A percentile compares a stretch with the other conserved stretches of the same genome.
These are phyloP conservation scores for Piscicola geometra DNA, from an alignment of 2,888 invertebrate genomes.

Conservation along the genomic window DNA sequence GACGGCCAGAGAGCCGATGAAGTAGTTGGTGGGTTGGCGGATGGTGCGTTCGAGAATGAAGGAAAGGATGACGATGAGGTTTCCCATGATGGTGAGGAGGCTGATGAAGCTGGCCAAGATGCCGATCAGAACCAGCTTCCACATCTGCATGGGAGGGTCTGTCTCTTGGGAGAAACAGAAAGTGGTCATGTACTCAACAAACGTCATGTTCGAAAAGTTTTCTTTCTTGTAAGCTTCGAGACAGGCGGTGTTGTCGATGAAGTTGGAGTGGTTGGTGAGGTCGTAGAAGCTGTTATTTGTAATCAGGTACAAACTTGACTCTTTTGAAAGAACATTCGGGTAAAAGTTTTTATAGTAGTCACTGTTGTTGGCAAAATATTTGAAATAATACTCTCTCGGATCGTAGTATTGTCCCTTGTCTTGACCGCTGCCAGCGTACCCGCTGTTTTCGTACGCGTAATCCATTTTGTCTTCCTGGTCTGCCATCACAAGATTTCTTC, in stretches of 20 bases:
- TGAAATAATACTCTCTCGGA: neutral
- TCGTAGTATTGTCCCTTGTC: neutral
- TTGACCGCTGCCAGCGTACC: neutral
- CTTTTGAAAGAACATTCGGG: neutral
- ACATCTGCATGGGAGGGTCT: constrained; percentile 61
- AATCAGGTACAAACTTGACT: neutral
- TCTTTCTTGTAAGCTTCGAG: neutral
- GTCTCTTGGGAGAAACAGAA: neutral
- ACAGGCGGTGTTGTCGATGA: neutral
- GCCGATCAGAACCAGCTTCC: constrained; percentile 84
- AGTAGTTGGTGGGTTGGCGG: constrained; percentile 88
- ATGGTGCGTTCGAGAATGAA: constrained; percentile 85
- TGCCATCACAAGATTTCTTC: no score
- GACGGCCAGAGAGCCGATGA: constrained; percentile 94
- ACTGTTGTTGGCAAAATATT: neutral
- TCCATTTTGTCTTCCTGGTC: no score
- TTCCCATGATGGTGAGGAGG: constrained; percentile 85
- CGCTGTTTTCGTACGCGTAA: neutral
- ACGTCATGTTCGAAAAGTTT: neutral
- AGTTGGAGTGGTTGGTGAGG: neutral
- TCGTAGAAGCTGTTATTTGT: neutral
- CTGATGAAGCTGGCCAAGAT: constrained; percentile 80
- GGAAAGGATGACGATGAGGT: constrained; percentile 86
- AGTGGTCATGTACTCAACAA: neutral
- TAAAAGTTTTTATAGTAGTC: neutral